These are phyloP conservation scores for Plecturocebus donacophilus DNA, from an alignment of 2,113 vertebrate species.

Conservation along the genomic window DNA sequence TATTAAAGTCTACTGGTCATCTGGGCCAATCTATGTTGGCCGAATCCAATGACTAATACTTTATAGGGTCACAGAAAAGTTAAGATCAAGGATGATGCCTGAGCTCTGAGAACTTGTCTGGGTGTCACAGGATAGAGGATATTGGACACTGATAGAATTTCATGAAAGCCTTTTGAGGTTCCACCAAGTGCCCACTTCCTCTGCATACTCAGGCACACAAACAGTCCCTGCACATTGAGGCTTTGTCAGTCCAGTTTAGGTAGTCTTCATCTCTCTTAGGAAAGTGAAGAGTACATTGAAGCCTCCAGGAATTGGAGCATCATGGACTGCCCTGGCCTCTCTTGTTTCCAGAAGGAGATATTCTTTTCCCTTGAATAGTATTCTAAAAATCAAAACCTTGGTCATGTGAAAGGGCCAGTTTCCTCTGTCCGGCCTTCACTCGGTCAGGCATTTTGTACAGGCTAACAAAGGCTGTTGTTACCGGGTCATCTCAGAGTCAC, in stretches of 20 bases:
- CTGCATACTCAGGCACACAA: not conserved
- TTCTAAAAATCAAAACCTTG: too few relatives aligned
- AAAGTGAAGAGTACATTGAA: not conserved
- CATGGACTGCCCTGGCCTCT: not conserved
- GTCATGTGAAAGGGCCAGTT: not conserved
- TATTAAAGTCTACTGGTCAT: accelerated
- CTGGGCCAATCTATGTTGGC: not conserved
- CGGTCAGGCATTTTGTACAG: not conserved
- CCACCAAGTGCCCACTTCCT: too few relatives aligned
- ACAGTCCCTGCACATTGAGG: accelerated
- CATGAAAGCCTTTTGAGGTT: not conserved
- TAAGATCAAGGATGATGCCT: not conserved
- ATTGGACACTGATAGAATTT: not conserved
- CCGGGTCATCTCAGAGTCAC: not conserved
- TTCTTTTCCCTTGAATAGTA: not conserved
- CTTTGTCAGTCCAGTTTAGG: too few relatives aligned
- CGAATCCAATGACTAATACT: not conserved
- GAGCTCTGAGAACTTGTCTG: not conserved
- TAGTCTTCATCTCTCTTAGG: not conserved
- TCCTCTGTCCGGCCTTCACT: not conserved
- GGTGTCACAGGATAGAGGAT: not conserved
- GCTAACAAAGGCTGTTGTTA: not conserved
- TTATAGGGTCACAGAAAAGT: not conserved
- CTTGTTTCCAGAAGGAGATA: not conserved
- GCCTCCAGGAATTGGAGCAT: not conserved